Base-by-base conservation (phyloP, 1,140 invertebrate species). In the Papilio glaucus region DNA sequence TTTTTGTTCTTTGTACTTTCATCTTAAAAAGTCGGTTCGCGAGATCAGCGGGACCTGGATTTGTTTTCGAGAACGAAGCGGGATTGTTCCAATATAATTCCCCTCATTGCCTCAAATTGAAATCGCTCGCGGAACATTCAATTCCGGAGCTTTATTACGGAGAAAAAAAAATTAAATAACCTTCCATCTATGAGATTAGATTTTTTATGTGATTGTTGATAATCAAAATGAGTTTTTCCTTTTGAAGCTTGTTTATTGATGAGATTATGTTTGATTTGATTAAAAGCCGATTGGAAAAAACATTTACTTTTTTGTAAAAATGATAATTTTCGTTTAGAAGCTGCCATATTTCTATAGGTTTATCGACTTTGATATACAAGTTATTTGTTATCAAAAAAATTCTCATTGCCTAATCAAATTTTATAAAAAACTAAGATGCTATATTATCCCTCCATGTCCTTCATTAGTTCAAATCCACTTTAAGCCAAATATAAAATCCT, bases 41-140 rank as follows among this genome's bases (percentile, higher is more conserved):
- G 63, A 74, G 76, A 83, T 83, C 82, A 82, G 78, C 81, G 63
- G 73, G 76, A 71, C 71, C 81, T 77, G 78, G 81, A 82, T 85
- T 85, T 88, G 81, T 85, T 84, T 79, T 76, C 67, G 71, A 67
- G 82, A 77, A 61, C 75, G 75, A 75, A 77, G 72, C 74, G 71
- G 33, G 53, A 67, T 69, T 75, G 69, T 75, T 67, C 60, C 76
- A 79, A 79, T 81, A 81, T 83, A 78, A 80, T 82, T 84, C 77
- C 74, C 78, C 75, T 78, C 76, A 79, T 81, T 82, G 78, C 82
- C 76, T 77, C 77, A 81, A 84, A 82, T 82, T 82, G 82, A 81
- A 84, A 83, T 82, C 72, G 81, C 77, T 78, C 62, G 77, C 72
- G 73, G 78, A 74, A 70, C 71, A 21, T 77, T 76, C 76, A 72